Evolutionary conservation across 2,888 invertebrate genomes (phyloP).

Genomic region (Noctua fimbriata): DNA sequence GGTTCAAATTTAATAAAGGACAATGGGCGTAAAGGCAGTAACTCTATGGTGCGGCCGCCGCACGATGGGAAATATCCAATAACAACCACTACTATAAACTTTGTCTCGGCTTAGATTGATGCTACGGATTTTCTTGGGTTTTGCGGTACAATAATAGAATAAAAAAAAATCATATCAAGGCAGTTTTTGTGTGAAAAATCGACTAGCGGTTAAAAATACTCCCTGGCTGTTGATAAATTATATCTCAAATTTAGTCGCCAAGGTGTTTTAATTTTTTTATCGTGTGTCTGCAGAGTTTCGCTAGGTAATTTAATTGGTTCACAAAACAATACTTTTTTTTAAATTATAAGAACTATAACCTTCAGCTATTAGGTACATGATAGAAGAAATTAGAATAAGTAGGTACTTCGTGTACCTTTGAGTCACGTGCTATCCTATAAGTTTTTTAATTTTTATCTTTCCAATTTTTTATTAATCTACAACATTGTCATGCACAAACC

Average conservation of each 20-base stretch:
- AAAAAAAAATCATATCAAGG: neutral
- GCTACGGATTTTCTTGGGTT: neutral
- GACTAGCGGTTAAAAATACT: neutral
- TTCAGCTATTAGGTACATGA: no score
- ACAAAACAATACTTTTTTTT: no score
- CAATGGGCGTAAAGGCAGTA: conserved; percentile 51
- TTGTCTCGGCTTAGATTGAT: neutral
- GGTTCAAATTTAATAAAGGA: conserved; percentile 60
- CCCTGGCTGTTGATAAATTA: no score
- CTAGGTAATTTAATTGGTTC: no score
- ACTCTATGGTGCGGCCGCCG: conserved; percentile 43
- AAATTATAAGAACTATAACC: no score
- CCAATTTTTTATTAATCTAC: neutral
- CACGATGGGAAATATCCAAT: conserved; percentile 52
- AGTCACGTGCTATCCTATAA: no score
- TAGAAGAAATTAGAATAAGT: no score
- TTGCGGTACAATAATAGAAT: neutral
- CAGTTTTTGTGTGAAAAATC: neutral
- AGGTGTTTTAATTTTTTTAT: no score
- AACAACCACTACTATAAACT: conserved; percentile 37
- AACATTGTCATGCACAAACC: neutral
- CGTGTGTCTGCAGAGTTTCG: no score
- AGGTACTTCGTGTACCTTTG: no score
- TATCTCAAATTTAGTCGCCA: neutral
- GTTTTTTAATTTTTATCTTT: neutral